Evolutionary conservation across 2,888 invertebrate genomes (phyloP), one percentile per base, ranked within the genome.

Genomic region (Xanthorhoe designata): DNA sequence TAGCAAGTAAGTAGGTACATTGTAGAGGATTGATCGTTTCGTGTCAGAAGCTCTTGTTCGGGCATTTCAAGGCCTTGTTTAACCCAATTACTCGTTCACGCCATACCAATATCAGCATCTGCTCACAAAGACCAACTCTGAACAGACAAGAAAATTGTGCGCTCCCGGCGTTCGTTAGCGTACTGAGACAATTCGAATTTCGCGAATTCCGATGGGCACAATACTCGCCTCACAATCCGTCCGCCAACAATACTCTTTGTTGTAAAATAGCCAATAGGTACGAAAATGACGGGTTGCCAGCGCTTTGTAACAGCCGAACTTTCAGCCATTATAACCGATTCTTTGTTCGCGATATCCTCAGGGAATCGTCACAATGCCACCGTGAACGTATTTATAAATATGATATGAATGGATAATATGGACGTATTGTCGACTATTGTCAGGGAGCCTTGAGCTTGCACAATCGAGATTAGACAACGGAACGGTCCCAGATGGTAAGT

Each of bases 261-360:
- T 87, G 85, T 90, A 92, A 92, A 90, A 92, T 92, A 91, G 92
- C 92, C 92, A 91, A 92, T 92, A 91, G 89, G 87, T 90, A 90
- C 84, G 87, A 91, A 92, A 91, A 92, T 92, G 91, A 92, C 91
- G 90, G 92, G 92, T 92, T 92, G 88, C 83, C 82, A 83, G 77
- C 78, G 83, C 87, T 87, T 90, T 90, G 90, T 89, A 76, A 79
- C 77, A 81, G 81, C 80, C 84, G 84, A 85, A 88, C 82, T 89
- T 88, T 87, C 81, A 84, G 86, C 85, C 83, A 87, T 90, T 90
- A 89, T 89, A 88, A 86, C 81, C 79, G 77, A 84, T 81, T 86
- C 90, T 89, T 92, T 92, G 92, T 92, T 86, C 83, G 77, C 61
- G 75, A 82, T 89, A 89, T 91, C 92, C 91, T 92, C 91, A 80